Evolutionary conservation across 2,888 invertebrate genomes (phyloP).

Genomic region (Parnassius smintheus): DNA sequence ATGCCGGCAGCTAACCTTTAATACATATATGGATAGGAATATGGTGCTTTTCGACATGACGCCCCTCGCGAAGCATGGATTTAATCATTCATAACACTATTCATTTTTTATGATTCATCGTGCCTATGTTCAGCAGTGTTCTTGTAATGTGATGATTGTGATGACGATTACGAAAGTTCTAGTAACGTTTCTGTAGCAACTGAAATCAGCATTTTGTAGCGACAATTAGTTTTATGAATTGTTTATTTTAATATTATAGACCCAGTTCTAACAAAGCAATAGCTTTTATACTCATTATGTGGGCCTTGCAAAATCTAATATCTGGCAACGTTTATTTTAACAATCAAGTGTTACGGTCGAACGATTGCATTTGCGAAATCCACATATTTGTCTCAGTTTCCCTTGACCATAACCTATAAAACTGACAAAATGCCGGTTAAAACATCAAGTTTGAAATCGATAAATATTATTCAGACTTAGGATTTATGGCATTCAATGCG

Average conservation of each 20-base stretch:
- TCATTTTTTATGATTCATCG: not conserved
- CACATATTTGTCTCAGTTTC: conserved; percentile 24
- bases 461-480: conserved; percentile 8
- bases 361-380: conserved; percentile 27
- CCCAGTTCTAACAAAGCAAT: conserved; percentile 19
- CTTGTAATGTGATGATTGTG: too few species aligned
- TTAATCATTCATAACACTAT: not conserved
- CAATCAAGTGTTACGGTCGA: conserved; percentile 23
- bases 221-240: not conserved
- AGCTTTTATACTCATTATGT: conserved; percentile 39
- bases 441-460: conserved; percentile 4
- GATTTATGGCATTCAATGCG: not conserved
- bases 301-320: conserved; percentile 59
- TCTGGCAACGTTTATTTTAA: conserved; percentile 46
- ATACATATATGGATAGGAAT: conserved; percentile 32
- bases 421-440: not conserved
- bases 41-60: conserved; percentile 27
- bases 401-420: conserved; percentile 25
- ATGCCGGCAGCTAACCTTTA: conserved; percentile 48
- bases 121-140: too few species aligned
- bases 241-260: conserved; percentile 11
- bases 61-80: conserved; percentile 9
- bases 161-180: too few species aligned
- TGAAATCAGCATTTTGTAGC: too few species aligned
- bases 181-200: too few species aligned